Base-by-base conservation (phyloP, 2,888 invertebrate species). In the Sinelater perroti region DNA sequence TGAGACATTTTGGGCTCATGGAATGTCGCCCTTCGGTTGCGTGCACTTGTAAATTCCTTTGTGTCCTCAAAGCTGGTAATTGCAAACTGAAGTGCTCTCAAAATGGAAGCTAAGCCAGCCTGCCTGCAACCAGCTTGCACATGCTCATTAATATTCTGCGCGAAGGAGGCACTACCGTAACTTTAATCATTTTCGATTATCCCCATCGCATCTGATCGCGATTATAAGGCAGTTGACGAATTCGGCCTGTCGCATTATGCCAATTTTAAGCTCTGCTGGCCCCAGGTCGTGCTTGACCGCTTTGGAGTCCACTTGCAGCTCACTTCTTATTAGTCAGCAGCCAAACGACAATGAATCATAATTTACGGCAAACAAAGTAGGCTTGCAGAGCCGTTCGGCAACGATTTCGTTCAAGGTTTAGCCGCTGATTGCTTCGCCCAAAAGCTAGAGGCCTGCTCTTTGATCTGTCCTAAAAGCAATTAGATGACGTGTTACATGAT, bases 241-340 rank as follows among this genome's bases (percentile, higher is more conserved):
- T 10, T n/a, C n/a, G n/a, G n/a, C 1, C 17, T 18, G 18, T 36
- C 36, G 10, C 10, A 18, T 10, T n/a, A n/a, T n/a, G n/a, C 1
- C 24, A 40, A 20, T 40, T 40, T 40, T 16, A 35, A 16, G 20
- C 21, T 10, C 13, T 38, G 24, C 16, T 24, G 40, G 24, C 40
- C 24, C 21, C 24, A 13, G 14, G 11, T 20, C 44, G 13, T 16
- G 44, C 16, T 30, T 44, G 30, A 30, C 30, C 44, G 30, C 28
- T 42, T n/a, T 4, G 11, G 42, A 10, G 14, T 13, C 42, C 14
- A 42, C 28, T 4, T 24, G 30, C n/a, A 44, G 30, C 30, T 16
- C 18, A 44, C 28, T 18, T 44, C 30, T 44, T 44, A 44, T 44
- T 44, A 44, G 28, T 44, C 44, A 44, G 16, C 44, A 44, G 10